Percentiles rank a stretch among this genome's conserved stretches.
Conservation (phyloP, 2,113 vertebrate genomes). For the Microcebus jonahi region DNA sequence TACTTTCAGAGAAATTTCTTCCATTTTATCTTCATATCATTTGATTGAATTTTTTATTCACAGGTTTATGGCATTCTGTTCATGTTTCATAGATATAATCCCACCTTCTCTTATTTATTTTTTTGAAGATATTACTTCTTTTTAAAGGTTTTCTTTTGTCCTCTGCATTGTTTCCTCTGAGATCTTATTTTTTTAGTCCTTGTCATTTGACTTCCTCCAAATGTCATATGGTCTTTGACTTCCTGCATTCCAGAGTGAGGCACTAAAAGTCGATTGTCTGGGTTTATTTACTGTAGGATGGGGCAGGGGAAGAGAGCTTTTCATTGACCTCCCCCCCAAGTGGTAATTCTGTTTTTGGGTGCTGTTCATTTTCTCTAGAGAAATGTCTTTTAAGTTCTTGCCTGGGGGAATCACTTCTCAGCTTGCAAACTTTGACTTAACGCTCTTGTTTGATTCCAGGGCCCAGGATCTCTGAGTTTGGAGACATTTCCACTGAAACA, state of each 20-base stretch:
- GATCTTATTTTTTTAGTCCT: background rate
- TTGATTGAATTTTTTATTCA: background rate
- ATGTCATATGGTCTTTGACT: background rate
- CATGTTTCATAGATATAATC: background rate
- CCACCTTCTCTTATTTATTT: background rate
- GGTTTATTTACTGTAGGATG: background rate
- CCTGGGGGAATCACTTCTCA: background rate
- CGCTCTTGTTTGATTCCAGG: background rate
- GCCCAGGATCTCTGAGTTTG: background rate
- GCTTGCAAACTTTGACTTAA: background rate
- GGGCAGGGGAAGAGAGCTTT: background rate
- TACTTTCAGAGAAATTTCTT: conserved; percentile 30
- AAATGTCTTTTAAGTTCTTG: background rate
- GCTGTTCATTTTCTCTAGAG: background rate
- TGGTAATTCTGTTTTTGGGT: background rate
- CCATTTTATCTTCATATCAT: background rate
- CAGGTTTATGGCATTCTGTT: background rate
- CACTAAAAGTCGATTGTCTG: background rate
- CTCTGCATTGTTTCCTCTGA: background rate
- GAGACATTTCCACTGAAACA: background rate
- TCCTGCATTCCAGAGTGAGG: background rate
- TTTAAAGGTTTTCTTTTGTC: background rate
- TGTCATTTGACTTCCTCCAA: background rate
- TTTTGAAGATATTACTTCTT: background rate
- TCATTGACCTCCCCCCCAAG: background rate